These are phyloP conservation scores for Rhaphigaster nebulosa DNA, from an alignment of 2,888 invertebrate genomes.

Conservation along the genomic window DNA sequence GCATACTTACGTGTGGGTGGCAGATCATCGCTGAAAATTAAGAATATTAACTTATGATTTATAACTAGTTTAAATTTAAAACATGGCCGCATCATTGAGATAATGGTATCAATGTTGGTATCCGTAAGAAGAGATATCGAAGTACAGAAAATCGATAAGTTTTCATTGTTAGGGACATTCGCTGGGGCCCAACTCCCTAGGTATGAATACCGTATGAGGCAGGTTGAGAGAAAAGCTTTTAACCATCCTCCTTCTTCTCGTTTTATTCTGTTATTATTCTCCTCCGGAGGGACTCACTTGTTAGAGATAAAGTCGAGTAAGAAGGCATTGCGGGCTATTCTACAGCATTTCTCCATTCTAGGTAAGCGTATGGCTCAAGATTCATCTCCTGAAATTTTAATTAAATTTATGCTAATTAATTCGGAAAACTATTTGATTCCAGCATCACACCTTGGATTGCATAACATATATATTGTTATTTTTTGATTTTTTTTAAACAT, in stretches of 20 bases:
- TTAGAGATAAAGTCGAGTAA: neutral
- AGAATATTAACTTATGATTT: too few relatives aligned
- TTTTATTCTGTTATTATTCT: slow-evolving; percentile 25
- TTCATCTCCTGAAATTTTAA: neutral
- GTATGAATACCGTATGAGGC: slow-evolving; percentile 45
- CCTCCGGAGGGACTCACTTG: neutral
- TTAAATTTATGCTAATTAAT: neutral
- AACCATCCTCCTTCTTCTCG: slow-evolving; percentile 1
- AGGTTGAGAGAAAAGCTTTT: slow-evolving; percentile 27
- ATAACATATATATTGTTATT: too few relatives aligned
- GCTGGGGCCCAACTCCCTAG: neutral
- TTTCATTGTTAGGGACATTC: slow-evolving; percentile 30
- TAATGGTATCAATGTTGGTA: neutral
- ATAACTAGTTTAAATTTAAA: too few relatives aligned
- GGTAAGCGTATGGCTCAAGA: neutral
- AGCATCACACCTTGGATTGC: too few relatives aligned
- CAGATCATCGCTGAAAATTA: too few relatives aligned
- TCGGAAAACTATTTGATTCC: too few relatives aligned
- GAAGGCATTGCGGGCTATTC: neutral
- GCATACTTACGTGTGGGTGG: too few relatives aligned
- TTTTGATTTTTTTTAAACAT: too few relatives aligned
- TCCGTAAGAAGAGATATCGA: neutral
- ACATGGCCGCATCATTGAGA: too few relatives aligned
- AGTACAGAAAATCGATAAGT: neutral
- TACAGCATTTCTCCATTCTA: neutral